Evolutionary conservation across 2,113 vertebrate genomes (phyloP), one percentile per base, ranked within the genome.

Genomic region (Eupsittula cactorum): DNA sequence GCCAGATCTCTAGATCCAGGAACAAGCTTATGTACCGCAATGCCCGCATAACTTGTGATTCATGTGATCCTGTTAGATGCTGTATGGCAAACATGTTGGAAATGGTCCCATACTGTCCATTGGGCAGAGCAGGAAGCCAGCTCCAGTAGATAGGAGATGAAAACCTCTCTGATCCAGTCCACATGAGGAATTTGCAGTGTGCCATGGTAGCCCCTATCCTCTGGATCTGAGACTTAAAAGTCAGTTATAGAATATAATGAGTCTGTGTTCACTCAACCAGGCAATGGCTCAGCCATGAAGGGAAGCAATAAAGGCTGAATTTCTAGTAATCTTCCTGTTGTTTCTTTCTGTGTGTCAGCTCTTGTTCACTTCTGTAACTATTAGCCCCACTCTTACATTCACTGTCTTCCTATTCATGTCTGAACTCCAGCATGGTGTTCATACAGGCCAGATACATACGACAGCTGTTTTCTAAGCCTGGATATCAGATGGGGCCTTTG

Each of bases 151-250:
- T 41, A 62, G n/a, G 37, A 63, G 14, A 67, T 42, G 25, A 82
- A 74, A 47, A 29, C 11, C 13, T 90, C 15, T 3, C 29, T 50
- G 33, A 15, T 70, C 17, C n/a, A 82, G 33, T 74, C 25, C 5
- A 65, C 1, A 0, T 8, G 35, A 76, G 25, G n/a, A 65, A 37
- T 0, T 0, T 24, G 13, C 52, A 47, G 50, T 25, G 21, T 28
- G 65, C 24, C 4, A 6, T n/a, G 20, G 42, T 28, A 82, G 18
- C 41, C 37, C n/a, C 3, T 2, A 6, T 59, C 24, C 57, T 78
- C 50, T 73, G 39, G 7, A 13, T 77, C 13, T 74, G 27, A 16
- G 21, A n/a, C 35, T 60, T 37, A 14, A 74, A 67, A 67, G 10
- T 33, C 29, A 15, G 9, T 60, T 88, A 47, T 6, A 65, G 21